Base-by-base conservation (phyloP, 2,113 vertebrate species). In the Oryctolagus cuniculus region DNA sequence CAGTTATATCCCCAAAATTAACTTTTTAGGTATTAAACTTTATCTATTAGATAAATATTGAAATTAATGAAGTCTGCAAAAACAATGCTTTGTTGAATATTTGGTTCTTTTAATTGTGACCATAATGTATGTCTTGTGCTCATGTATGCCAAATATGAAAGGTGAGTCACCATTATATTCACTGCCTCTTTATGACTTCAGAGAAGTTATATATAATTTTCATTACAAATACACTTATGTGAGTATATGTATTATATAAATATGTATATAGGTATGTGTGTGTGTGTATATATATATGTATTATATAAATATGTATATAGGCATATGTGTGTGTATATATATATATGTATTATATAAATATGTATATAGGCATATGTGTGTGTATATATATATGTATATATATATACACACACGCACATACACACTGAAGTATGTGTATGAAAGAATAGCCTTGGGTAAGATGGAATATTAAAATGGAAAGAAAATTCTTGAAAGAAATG, bases 391-490 rank as follows among this genome's bases (percentile, higher is more conserved):
- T 78, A 51, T 67, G 31, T 81, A 80, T 83, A 75, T 38, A 25
- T 61, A 17, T 61, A 44, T 31, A 4, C 69, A 11, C 58, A 10
- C 22, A 61, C 13, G 29, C 13, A 51, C 19, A 69, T 19, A 51
- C n/a, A n/a, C 29, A 29, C 22, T 21, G 31, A 67, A 84, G 29
- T 17, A 58, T 12, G 55, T 58, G 55, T 15, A 58, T 17, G 15
- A 58, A 58, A 58, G 55, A 19, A 36, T 61, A 61, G 53, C 34
- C 87, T 83, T 25, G 58, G 36, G 53, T 19, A 90, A 89, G 67
- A 64, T 75, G 75, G n/a, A 61, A 58, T 83, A 88, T 77, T 91
- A 94, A 72, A 66, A 87, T 58, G 6, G 38, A 82, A 90, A 78
- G 17, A 67, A 64, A 82, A 66, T 89, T 86, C 17, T 92, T 58